These are phyloP conservation scores for Morus bassanus DNA, from an alignment of 2,797 vertebrate species.

Conservation along the genomic window DNA sequence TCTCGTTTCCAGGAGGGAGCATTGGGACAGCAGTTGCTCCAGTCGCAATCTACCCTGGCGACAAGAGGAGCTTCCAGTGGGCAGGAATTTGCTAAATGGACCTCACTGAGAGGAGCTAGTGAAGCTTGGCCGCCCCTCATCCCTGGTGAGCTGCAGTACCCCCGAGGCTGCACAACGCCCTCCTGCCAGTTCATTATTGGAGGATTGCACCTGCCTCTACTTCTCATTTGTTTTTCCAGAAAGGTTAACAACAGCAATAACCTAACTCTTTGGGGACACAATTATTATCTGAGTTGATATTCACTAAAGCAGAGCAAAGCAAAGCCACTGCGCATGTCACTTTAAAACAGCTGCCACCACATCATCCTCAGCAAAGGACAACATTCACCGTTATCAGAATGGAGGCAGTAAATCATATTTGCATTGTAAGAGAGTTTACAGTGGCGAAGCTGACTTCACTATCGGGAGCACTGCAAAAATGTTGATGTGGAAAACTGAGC, in stretches of 20 bases:
- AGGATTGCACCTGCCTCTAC: neutral
- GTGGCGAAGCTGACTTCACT: neutral
- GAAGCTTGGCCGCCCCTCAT: neutral
- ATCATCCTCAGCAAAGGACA: neutral
- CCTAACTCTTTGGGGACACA: neutral
- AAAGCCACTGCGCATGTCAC: neutral
- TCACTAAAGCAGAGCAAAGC: neutral
- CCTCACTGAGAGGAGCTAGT: accelerated
- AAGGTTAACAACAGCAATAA: neutral
- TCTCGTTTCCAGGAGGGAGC: neutral
- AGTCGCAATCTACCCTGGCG: neutral
- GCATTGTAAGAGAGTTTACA: neutral
- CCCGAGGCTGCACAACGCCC: neutral
- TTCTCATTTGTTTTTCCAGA: neutral
- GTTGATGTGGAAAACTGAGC: neutral
- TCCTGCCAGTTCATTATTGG: neutral
- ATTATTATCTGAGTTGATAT: neutral
- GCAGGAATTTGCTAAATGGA: neutral
- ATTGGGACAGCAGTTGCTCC: neutral
- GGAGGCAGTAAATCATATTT: accelerated
- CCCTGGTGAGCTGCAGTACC: accelerated
- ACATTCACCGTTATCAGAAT: accelerated
- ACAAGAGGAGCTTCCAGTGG: neutral
- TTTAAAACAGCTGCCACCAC: neutral
- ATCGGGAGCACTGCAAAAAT: neutral